phyloP scores from a whole-genome alignment of 2,113 vertebrate species.

The Podocnemis expansa region DNA sequence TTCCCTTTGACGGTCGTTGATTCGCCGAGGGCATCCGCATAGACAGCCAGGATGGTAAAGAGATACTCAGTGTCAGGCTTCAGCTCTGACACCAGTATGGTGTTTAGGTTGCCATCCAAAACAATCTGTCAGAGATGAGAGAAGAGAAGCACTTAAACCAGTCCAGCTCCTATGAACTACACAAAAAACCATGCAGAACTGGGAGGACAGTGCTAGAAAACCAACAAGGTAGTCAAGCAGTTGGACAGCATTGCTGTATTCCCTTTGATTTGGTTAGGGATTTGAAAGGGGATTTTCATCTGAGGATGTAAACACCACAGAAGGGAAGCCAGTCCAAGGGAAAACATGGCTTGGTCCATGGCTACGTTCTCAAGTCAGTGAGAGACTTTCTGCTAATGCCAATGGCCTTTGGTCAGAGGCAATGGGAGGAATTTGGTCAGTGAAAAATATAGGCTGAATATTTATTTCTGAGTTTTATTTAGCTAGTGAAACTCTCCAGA shows the following conservation, averaged over 20 bases:
- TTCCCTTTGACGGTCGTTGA: conserved; percentile 69
- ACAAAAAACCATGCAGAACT: too few relatives aligned
- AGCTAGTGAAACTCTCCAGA: not conserved
- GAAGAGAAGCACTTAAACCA: not conserved
- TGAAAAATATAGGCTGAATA: not conserved
- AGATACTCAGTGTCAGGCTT: conserved; percentile 82
- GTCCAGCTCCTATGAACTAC: not conserved
- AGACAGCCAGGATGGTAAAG: conserved; percentile 80
- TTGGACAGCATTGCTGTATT: too few relatives aligned
- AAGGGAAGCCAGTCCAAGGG: not conserved
- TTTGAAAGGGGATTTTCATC: not conserved
- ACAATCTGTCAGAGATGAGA: conserved; percentile 74
- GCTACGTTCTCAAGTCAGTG: not conserved
- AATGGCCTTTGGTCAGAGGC: not conserved
- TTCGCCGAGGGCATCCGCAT: conserved; percentile 78
- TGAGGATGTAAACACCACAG: not conserved
- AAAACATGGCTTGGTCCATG: not conserved
- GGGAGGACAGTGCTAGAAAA: not conserved
- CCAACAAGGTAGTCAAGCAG: too few relatives aligned
- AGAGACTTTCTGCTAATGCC: not conserved
- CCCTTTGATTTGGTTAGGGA: not conserved
- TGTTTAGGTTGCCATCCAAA: conserved; percentile 81
- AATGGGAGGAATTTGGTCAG: not conserved
- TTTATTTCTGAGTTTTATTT: not conserved
- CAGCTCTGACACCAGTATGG: conserved; percentile 77